Conservation (phyloP, 2,888 invertebrate species). For the Caradrina kadenii region DNA sequence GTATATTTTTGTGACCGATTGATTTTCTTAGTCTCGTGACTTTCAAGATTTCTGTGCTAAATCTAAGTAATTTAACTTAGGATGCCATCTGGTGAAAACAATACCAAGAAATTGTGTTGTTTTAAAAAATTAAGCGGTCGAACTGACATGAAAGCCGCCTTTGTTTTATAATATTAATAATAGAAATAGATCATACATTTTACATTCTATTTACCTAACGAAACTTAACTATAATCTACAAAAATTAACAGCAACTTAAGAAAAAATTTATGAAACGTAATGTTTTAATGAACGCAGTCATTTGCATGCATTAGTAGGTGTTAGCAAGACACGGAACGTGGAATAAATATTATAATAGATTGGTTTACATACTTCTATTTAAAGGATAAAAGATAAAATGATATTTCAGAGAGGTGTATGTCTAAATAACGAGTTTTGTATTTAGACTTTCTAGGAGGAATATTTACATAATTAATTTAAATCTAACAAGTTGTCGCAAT, state of each 20-base stretch:
- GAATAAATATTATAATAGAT: conserved; percentile 20
- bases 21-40: neutral
- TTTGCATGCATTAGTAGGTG: conserved; percentile 32
- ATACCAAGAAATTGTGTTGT: too few species aligned
- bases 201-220: too few species aligned
- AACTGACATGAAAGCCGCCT: too few species aligned
- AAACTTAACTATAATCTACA: neutral
- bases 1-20: neutral
- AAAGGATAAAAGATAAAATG: conserved; percentile 6
- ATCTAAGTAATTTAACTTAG: too few species aligned
- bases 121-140: too few species aligned
- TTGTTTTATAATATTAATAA: too few species aligned
- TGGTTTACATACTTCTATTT: conserved; percentile 16
- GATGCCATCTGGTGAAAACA: too few species aligned
- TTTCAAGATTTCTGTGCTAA: neutral
- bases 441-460: neutral
- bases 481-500: neutral
- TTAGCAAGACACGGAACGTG: conserved; percentile 1
- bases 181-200: too few species aligned
- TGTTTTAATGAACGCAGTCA: conserved; percentile 27
- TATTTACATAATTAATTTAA: neutral
- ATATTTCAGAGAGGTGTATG: neutral
- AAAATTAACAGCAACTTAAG: conserved; percentile 21
- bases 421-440: neutral
- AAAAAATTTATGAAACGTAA: conserved; percentile 10